Base-by-base conservation (phyloP, 2,888 invertebrate species). In the Lagria hirta region DNA sequence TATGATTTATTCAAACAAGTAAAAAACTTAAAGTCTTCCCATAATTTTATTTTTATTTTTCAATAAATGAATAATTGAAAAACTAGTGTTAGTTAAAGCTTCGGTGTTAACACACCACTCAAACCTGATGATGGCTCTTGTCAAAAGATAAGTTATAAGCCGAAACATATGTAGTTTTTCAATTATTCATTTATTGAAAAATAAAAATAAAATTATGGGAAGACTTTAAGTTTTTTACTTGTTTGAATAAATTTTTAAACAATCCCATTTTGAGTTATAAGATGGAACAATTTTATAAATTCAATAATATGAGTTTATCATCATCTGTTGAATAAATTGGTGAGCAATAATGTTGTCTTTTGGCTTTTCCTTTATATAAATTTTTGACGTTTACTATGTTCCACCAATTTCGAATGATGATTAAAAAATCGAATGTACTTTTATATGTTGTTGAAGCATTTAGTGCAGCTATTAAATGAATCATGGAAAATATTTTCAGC, bases 301-400 rank as follows among this genome's bases (percentile, higher is more conserved):
- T n/a, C n/a, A n/a, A n/a, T n/a, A n/a, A n/a, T n/a, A n/a, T n/a
- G n/a, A n/a, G n/a, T n/a, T n/a, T n/a, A n/a, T n/a, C n/a, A n/a
- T n/a, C n/a, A n/a, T n/a, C n/a, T n/a, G 18, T 6, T 18, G 5
- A 18, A 6, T 18, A 18, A 18, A 5, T 6, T 18, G 4, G 18
- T 7, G 5, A 18, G 7, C 7, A 22, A 8, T 27, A 40, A 17
- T 38, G n/a, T 13, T 38, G 36, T 10, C 38, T 29, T 38, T 43
- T 38, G 8, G 30, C 6, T 8, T n/a, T 38, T 10, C 42, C 42
- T 21, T 44, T 44, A 8, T 30, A n/a, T 11, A 11, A 16, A 35
- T 30, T 34, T 41, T 23, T 46, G 7, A 22, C 41, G 23, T 41
- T 46, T 16, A 46, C 41, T 22, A 40, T 33, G 30, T 46, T 35